Evolutionary conservation across 1,140 invertebrate genomes (phyloP), one percentile per base, ranked within the genome.

Genomic region (Calephelis nemesis): DNA sequence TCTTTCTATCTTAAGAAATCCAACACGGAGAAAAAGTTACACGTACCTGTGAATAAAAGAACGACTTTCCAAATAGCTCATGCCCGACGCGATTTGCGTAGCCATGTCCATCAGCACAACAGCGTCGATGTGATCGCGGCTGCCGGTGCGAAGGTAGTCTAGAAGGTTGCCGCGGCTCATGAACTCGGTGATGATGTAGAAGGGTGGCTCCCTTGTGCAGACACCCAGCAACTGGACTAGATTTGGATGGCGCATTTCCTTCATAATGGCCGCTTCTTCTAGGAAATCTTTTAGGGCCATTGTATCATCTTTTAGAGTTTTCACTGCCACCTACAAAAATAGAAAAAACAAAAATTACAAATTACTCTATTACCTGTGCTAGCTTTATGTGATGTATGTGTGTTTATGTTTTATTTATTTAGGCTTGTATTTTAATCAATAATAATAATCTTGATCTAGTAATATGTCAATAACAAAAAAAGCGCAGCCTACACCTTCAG

Each of bases 231-330:
- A 93, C 92, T 99, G 98, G 65, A 99, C 98, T 71, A 99, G 93
- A 94, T 99, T 99, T 8, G 97, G 97, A 93, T 99, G 99, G 83
- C 98, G 98, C 97, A 99, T 99, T 92, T 99, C 98, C 87, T 99
- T 99, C 99, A 99, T 99, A 62, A 99, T 99, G 66, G 97, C 95
- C 7, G 99, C 99, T 92, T 99, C 99, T 88, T 99, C 98, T 13
- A 99, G 92, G 91, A 99, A 99, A 88, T 99, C 99, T 92, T 99
- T 99, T 52, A 99, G 92, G 3, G 98, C 98, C 99, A 99, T 99
- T 12, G 98, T 99, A 83, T 99, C 99, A 91, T 99, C 99, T 94
- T 99, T 99, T 1, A 99, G 93, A 0, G 99, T 99, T 93, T 99
- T 99, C 0, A 99, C 99, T 62, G 99, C 99, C 30, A 95, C 94